These are phyloP conservation scores for Bubo bubo DNA, from an alignment of 2,113 vertebrate species.

Conservation along the genomic window DNA sequence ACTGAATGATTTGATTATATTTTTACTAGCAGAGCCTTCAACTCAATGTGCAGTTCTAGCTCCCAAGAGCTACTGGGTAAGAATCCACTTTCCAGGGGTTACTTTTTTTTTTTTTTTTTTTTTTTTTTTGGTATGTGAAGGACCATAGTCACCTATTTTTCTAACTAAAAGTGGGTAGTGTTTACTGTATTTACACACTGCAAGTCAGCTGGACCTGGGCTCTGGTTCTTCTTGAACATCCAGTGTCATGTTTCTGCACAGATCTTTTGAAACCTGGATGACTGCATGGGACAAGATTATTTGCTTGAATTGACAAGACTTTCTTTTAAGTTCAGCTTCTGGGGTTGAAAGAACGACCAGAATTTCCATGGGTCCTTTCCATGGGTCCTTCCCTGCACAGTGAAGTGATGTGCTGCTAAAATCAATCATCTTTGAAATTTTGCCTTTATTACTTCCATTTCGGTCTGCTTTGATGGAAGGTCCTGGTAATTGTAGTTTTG, in stretches of 20 bases:
- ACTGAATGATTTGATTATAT: conserved; percentile 60
- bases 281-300: not conserved
- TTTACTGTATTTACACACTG: not conserved
- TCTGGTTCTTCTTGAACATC: not conserved
- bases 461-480: not conserved
- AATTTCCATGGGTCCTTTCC: not conserved
- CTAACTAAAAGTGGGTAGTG: not conserved
- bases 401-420: not conserved
- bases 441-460: not conserved
- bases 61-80: not conserved
- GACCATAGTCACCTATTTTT: not conserved
- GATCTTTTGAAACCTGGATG: not conserved
- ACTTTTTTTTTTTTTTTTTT: not conserved
- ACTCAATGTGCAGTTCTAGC: not conserved
- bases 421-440: not conserved
- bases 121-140: not conserved
- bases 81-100: not conserved
- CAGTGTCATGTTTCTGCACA: not conserved
- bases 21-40: conserved; percentile 31
- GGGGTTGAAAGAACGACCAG: not conserved
- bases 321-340: not conserved
- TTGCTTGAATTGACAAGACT: not conserved
- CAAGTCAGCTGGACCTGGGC: not conserved
- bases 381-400: not conserved
- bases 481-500: not conserved